Evolutionary conservation across 2,888 invertebrate genomes (phyloP).

Genomic region (Leucoma salicis): DNA sequence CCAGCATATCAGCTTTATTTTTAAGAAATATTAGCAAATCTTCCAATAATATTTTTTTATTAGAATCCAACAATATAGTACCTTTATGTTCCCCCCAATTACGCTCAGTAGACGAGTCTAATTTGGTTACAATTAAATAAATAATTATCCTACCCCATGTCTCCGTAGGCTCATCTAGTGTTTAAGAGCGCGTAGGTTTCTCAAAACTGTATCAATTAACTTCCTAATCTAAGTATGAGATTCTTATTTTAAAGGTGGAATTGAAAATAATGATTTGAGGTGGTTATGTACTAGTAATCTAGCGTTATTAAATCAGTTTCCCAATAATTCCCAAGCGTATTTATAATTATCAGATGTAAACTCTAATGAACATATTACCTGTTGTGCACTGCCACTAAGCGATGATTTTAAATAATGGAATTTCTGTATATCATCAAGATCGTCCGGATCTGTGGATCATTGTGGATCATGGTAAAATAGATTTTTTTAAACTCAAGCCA

Average conservation of each 20-base stretch:
- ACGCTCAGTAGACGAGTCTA: conserved; percentile 1
- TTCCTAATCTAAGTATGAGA: neutral
- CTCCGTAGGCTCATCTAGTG: neutral
- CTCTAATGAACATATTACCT: neutral
- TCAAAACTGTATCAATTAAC: neutral
- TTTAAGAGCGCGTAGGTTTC: conserved; percentile 1
- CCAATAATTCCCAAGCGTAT: neutral
- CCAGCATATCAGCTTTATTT: conserved; percentile 5
- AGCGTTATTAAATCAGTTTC: too few relatives aligned
- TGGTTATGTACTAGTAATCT: too few relatives aligned
- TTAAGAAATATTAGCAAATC: conserved; percentile 1
- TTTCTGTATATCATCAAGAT: neutral
- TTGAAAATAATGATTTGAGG: neutral
- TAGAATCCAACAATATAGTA: neutral
- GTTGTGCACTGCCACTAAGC: neutral
- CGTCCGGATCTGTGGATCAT: neutral
- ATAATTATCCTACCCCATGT: conserved; percentile 4
- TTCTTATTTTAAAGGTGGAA: neutral
- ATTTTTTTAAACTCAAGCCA: too few relatives aligned
- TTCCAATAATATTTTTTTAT: conserved; percentile 1
- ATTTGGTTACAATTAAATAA: neutral
- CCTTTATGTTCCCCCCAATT: conserved; percentile 2
- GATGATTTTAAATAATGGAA: neutral
- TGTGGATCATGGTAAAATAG: too few relatives aligned
- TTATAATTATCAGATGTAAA: neutral